Evolutionary conservation across 2,888 invertebrate species (phyloP).

Genomic region (Baronia brevicornis): DNA sequence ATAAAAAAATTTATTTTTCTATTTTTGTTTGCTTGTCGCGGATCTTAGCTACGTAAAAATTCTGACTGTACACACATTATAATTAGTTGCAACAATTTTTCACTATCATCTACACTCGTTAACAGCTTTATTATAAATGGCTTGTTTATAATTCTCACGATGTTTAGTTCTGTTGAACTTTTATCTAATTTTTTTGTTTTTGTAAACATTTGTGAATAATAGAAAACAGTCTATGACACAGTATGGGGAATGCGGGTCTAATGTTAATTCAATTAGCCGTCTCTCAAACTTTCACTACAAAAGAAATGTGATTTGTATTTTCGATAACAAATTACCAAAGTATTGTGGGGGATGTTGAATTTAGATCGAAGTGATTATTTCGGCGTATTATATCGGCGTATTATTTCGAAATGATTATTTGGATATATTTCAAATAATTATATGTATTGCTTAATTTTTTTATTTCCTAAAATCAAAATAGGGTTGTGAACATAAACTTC

Average conservation of each 20-base stretch:
- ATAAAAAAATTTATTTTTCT: too few relatives aligned
- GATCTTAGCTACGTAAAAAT: too few relatives aligned
- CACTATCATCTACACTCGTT: too few relatives aligned
- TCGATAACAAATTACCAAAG: constrained; percentile 38
- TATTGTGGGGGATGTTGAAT: constrained; percentile 14
- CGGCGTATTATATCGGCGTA: constrained; percentile 3
- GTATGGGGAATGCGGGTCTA: constrained; percentile 20
- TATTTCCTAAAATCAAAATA: too few relatives aligned
- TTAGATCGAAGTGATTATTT: constrained; percentile 12
- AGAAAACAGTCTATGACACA: neutral
- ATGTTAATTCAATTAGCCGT: constrained; percentile 29
- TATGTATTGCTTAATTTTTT: too few relatives aligned
- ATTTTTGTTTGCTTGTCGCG: too few relatives aligned
- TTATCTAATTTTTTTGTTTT: constrained; percentile 5
- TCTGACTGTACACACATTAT: too few relatives aligned
- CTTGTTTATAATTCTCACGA: constrained; percentile 2
- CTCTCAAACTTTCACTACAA: constrained; percentile 23
- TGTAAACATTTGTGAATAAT: constrained; percentile 3
- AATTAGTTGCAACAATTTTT: too few relatives aligned
- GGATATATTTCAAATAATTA: neutral
- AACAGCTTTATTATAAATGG: too few relatives aligned
- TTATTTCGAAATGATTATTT: neutral
- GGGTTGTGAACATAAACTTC: too few relatives aligned
- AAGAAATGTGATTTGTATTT: constrained; percentile 29
- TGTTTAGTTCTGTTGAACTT: constrained; percentile 1